A percentile compares a stretch with the other conserved stretches of the same genome.
Conservation (phyloP, 2,113 vertebrate genomes). For the Larimichthys polyactis region DNA sequence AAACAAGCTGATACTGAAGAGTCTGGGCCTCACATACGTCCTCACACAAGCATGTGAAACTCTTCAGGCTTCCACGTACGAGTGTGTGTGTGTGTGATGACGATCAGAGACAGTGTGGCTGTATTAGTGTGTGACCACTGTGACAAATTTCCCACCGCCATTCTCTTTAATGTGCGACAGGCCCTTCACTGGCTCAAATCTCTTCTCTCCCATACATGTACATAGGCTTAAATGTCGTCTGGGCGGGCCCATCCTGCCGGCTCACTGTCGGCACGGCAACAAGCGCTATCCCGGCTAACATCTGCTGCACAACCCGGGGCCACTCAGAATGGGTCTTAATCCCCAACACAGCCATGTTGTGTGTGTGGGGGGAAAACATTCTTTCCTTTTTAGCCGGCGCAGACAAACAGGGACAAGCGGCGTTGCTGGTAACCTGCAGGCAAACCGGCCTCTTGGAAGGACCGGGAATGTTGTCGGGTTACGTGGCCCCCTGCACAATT, state of each 20-base stretch:
- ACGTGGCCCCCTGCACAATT: slow-evolving; percentile 50
- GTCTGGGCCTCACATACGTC: background rate
- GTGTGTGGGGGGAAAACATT: slow-evolving; percentile 72
- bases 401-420: slow-evolving; percentile 75
- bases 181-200: slow-evolving; percentile 21
- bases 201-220: slow-evolving; percentile 57
- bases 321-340: slow-evolving; percentile 81
- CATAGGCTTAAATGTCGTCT: slow-evolving; percentile 72
- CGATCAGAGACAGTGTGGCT: slow-evolving; percentile 38
- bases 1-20: background rate
- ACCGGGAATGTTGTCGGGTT: slow-evolving; percentile 65
- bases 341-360: slow-evolving; percentile 78
- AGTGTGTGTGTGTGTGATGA: slow-evolving; percentile 26
- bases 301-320: slow-evolving; percentile 81
- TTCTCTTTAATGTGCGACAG: slow-evolving; percentile 59
- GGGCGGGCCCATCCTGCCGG: slow-evolving; percentile 69
- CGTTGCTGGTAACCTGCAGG: slow-evolving; percentile 75
- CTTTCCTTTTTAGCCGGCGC: slow-evolving; percentile 73
- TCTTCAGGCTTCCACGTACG: background rate
- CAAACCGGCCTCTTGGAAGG: slow-evolving; percentile 71
- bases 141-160: slow-evolving; percentile 58
- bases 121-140: slow-evolving; percentile 45
- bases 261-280: slow-evolving; percentile 81
- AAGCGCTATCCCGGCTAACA: slow-evolving; percentile 80
- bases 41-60: background rate